A percentile compares a stretch with the other conserved stretches of the same genome.
These are phyloP conservation scores for Brachionus sp. DNA, from an alignment of 1,140 invertebrate species.

Conservation along the genomic window DNA sequence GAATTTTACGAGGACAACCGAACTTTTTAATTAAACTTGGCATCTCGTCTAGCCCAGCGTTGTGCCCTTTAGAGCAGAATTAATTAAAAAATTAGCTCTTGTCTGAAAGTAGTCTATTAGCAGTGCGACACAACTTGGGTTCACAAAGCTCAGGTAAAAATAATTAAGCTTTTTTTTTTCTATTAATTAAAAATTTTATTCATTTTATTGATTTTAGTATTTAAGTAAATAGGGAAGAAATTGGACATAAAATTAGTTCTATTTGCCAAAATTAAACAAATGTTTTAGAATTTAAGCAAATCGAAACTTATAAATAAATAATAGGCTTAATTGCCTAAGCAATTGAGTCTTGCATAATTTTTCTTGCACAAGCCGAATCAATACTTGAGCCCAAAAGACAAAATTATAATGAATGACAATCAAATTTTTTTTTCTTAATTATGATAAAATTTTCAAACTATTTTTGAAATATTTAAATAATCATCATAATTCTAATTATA, in stretches of 20 bases:
- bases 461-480: slow-evolving; percentile 13
- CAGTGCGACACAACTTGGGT: too few relatives aligned
- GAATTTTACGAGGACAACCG: too few relatives aligned
- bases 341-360: neutral
- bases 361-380: neutral
- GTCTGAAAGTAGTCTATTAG: too few relatives aligned
- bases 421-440: neutral
- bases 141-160: neutral
- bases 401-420: slow-evolving; percentile 6
- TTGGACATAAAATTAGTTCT: neutral
- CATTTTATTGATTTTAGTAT: neutral
- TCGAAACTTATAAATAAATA: neutral
- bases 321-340: neutral
- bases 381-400: neutral
- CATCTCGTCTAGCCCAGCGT: too few relatives aligned
- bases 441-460: slow-evolving; percentile 5
- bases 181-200: neutral
- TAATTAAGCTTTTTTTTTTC: neutral
- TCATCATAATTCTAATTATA: slow-evolving; percentile 1
- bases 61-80: too few relatives aligned
- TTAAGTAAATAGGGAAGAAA: neutral
- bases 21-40: too few relatives aligned
- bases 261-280: neutral
- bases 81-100: too few relatives aligned
- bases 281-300: neutral